Conservation (phyloP, 2,113 vertebrate genomes). For the Pteruthius melanotis region DNA sequence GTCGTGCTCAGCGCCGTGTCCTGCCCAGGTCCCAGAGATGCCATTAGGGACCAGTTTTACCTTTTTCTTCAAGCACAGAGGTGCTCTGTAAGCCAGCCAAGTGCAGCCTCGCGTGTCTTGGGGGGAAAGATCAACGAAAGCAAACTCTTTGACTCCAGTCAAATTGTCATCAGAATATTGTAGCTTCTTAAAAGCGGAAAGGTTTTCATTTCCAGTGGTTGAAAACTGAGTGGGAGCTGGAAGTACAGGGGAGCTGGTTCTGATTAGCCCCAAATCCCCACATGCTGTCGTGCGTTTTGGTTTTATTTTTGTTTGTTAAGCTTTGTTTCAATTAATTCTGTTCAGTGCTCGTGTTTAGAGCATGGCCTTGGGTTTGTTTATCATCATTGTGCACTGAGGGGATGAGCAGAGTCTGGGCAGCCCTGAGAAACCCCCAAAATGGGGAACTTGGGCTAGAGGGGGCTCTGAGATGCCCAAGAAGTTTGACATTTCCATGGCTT, state of each 20-base stretch:
- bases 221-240: constrained; percentile 35
- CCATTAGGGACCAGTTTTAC: not conserved
- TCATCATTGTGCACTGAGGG: accelerated
- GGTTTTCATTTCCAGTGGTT: constrained; percentile 30
- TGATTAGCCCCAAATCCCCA: constrained; percentile 18
- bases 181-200: not conserved
- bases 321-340: not conserved
- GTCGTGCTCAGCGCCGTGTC: not conserved
- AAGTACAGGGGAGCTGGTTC: constrained; percentile 37
- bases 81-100: not conserved
- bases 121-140: not conserved
- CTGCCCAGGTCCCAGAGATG: not conserved
- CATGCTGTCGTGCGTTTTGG: not conserved
- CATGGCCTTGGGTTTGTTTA: not conserved
- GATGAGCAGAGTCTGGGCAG: not conserved
- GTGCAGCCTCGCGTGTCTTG: not conserved
- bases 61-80: not conserved
- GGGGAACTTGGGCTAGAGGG: not conserved
- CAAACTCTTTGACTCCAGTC: not conserved
- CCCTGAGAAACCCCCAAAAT: not conserved
- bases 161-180: not conserved
- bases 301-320: constrained; percentile 28
- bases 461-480: not conserved
- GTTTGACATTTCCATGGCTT: not conserved
- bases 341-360: not conserved